phyloP scores from a whole-genome alignment of 2,888 invertebrate species.

The Nephrotoma flavescens region DNA sequence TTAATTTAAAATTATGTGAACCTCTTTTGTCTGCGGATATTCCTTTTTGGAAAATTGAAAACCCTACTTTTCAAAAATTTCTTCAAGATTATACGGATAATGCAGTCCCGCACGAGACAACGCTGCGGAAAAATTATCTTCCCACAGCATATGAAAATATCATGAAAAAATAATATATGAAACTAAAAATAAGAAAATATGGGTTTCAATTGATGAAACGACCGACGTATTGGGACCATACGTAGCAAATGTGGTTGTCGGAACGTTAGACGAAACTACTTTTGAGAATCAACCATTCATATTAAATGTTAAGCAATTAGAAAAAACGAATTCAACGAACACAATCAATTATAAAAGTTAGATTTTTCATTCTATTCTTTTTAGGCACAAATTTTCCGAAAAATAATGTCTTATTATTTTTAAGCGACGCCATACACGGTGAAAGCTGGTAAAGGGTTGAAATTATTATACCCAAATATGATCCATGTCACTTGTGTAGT shows the following conservation, averaged over 20 bases:
- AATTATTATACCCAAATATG: conserved; percentile 15
- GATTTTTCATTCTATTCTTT: background rate
- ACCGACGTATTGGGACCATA: background rate
- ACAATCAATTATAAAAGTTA: background rate
- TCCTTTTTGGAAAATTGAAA: background rate
- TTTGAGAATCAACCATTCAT: background rate
- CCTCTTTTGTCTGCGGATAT: background rate
- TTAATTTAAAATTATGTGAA: background rate
- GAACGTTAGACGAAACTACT: background rate
- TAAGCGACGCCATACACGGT: conserved; percentile 15
- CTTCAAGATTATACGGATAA: background rate
- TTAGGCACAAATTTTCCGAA: background rate
- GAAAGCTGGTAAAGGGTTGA: conserved; percentile 15
- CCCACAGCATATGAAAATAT: background rate
- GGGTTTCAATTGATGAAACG: background rate
- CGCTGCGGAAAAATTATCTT: background rate
- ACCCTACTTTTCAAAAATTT: background rate
- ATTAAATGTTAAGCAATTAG: background rate
- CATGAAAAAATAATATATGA: background rate
- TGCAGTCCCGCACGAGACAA: background rate
- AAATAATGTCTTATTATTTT: background rate
- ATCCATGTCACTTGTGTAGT: conserved; percentile 15
- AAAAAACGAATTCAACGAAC: background rate
- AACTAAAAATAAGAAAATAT: background rate
- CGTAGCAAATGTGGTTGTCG: background rate